These are phyloP conservation scores for Hydroisotoma schaefferi DNA, from an alignment of 2,888 invertebrate species.

Conservation along the genomic window DNA sequence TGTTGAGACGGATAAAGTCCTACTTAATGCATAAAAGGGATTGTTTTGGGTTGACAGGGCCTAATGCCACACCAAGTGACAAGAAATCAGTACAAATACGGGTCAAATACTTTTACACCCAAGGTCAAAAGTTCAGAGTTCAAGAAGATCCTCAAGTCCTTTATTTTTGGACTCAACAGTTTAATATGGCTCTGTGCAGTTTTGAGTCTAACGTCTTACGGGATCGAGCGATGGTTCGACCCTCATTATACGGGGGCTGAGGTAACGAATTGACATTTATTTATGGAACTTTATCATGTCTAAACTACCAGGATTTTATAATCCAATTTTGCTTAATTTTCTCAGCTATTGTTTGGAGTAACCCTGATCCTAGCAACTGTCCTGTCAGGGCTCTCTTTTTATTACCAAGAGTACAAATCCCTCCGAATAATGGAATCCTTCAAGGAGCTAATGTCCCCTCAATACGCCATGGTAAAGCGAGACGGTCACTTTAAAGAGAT, in stretches of 20 bases:
- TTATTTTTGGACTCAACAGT: constrained; percentile 27
- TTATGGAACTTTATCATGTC: no score
- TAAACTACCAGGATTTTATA: no score
- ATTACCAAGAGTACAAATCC: constrained; percentile 23
- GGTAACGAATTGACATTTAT: no score
- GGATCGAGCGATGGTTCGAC: no score
- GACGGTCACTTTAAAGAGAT: constrained; percentile 29
- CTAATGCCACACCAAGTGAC: constrained; percentile 20
- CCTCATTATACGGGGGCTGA: no score
- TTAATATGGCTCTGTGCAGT: constrained; percentile 33
- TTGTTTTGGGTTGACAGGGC: constrained; percentile 7
- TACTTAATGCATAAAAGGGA: not conserved
- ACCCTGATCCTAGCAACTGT: constrained; percentile 14
- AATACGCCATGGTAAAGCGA: constrained; percentile 27
- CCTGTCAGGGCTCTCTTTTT: constrained; percentile 19
- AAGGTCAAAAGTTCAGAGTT: constrained; percentile 6
- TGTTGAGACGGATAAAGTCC: no score
- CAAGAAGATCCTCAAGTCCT: constrained; percentile 16
- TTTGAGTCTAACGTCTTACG: constrained; percentile 17
- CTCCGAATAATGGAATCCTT: constrained; percentile 16
- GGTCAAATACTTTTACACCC: constrained; percentile 15
- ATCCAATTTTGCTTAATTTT: no score
- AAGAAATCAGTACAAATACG: constrained; percentile 23
- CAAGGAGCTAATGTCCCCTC: not conserved
- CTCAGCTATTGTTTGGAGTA: constrained; percentile 21